Evolutionary conservation across 2,797 vertebrate species (phyloP), one percentile per base, ranked within the genome.

Genomic region (Thamnophis elegans): DNA sequence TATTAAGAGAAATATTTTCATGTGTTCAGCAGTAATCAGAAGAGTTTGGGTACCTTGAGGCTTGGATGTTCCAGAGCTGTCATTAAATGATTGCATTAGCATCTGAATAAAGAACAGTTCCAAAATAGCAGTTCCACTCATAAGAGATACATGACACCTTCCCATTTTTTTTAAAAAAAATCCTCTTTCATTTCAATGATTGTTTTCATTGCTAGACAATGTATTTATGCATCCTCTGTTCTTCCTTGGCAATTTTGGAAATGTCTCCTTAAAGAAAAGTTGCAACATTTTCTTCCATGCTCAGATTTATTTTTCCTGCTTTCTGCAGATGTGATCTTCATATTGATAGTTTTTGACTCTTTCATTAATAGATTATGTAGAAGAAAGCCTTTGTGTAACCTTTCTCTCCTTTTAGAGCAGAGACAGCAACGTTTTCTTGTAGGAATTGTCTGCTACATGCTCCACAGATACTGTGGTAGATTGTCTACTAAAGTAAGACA

Each of bases 221-320:
- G 0, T 47, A 25, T 42, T 25, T 36, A 47, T 82, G 36, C 20
- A 82, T 82, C 36, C 20, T 47, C 10, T 47, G 36, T 47, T 12
- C 20, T 78, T 78, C 73, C 73, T 47, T 82, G 42, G 36, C 36
- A 47, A 25, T 93, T 96, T 95, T 85, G 65, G 82, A 42, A 73
- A 56, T 28, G 42, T 82, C 91, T 94, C 95, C 90, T 87, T 88
- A 22, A 60, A 53, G 20, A 36, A 94, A 93, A 94, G 95, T 73
- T 73, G 32, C 32, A 73, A 73, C 16, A 18, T 96, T 51, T 0
- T 2, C 20, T 25, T 25, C 90, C 42, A 25, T 93, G 51, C 93
- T 92, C 94, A 93, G 91, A 65, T 94, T 94, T 94, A 60, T 93
- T 91, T 95, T 89, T 94, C 28, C 14, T 55, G 0, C 0, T 1